Percentiles rank a stretch among this genome's conserved stretches.
phyloP scores from a whole-genome alignment of 2,888 invertebrate species.

The Sturmia bella region DNA sequence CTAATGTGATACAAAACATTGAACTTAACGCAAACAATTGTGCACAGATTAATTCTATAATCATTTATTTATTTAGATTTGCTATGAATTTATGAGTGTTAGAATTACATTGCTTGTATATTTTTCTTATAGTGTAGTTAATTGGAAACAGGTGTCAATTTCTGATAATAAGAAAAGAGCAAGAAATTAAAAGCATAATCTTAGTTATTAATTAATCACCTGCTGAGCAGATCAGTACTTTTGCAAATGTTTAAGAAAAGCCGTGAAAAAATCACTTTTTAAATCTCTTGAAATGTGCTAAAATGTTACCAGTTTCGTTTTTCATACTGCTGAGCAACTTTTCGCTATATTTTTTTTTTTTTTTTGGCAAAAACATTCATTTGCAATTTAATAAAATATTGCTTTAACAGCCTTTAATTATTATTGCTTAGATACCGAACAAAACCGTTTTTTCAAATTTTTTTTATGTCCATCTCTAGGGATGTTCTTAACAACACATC shows the following conservation, averaged over 20 bases:
- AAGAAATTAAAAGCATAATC: too few species aligned
- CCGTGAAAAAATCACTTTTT: too few species aligned
- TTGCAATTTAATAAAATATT: too few species aligned
- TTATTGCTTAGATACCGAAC: neutral
- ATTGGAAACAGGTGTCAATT: conserved; percentile 2
- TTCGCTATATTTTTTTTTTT: neutral
- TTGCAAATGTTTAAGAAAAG: too few species aligned
- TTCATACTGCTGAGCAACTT: neutral
- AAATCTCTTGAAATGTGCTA: neutral
- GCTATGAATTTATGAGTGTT: conserved; percentile 5
- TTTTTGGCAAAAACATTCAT: neutral
- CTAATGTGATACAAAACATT: conserved; percentile 19
- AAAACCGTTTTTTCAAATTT: neutral
- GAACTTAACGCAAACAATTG: conserved; percentile 27
- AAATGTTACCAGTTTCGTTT: neutral
- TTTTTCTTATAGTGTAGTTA: neutral
- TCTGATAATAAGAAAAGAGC: too few species aligned
- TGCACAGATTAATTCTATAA: conserved; percentile 16
- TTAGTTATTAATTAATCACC: too few species aligned
- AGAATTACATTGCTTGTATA: neutral
- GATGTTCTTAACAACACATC: conserved; percentile 14
- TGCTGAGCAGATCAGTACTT: too few species aligned
- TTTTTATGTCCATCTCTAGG: conserved; percentile 24
- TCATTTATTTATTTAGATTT: conserved; percentile 19
- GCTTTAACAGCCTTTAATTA: too few species aligned